phyloP scores from a whole-genome alignment of 2,797 vertebrate genomes.

The Furcifer pardalis region DNA sequence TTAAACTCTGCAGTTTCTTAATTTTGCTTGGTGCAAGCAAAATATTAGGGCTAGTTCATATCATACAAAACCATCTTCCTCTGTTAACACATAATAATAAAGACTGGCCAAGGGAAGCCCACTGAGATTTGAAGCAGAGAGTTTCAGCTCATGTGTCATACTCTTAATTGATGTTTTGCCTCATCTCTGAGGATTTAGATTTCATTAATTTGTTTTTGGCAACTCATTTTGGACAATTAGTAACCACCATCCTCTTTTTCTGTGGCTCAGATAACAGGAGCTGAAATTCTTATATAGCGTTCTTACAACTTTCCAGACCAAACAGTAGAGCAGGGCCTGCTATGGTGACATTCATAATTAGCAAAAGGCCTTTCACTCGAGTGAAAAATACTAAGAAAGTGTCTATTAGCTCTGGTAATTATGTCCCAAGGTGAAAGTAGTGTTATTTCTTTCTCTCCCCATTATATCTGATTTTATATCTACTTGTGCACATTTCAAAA shows the following conservation, averaged over 20 bases:
- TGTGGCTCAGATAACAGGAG: too few species aligned
- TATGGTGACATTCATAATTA: background rate
- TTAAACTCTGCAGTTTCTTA: too few species aligned
- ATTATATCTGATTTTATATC: constrained; percentile 54
- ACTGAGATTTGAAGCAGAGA: background rate
- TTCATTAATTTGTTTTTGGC: background rate
- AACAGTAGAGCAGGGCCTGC: background rate
- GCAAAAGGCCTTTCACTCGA: background rate
- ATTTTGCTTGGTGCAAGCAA: too few species aligned
- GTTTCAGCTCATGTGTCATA: background rate
- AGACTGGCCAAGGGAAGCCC: background rate
- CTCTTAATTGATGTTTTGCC: background rate
- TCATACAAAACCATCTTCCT: too few species aligned
- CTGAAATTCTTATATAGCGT: background rate
- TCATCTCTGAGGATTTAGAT: background rate
- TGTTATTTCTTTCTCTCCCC: background rate
- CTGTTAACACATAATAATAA: background rate
- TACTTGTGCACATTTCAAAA: constrained; percentile 40
- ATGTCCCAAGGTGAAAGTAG: constrained; percentile 44
- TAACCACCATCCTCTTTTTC: background rate
- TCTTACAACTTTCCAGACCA: background rate
- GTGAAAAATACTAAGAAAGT: background rate
- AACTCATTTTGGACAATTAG: background rate
- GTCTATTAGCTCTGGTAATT: constrained; percentile 35
- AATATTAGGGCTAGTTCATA: too few species aligned